Conservation (phyloP, 2,113 vertebrate genomes). For the Apaloderma vittatum region DNA sequence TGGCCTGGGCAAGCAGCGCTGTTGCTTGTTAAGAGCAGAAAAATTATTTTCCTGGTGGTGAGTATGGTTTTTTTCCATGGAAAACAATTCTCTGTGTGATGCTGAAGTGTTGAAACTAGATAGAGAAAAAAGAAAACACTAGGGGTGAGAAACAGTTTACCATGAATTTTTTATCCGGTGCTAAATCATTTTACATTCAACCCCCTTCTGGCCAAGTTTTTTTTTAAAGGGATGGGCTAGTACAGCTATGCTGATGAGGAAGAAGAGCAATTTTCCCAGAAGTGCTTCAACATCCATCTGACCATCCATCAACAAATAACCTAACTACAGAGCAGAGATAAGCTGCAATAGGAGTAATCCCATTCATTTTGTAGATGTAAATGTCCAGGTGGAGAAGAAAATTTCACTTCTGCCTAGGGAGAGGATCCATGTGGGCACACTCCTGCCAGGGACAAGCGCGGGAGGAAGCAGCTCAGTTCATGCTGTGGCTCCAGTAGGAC, state of each 20-base stretch:
- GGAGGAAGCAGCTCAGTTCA: neutral
- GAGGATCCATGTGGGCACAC: neutral
- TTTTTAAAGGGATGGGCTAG: neutral
- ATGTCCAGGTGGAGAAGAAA: neutral
- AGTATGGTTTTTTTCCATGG: neutral
- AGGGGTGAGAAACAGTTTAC: neutral
- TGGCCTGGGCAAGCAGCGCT: neutral
- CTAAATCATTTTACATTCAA: conserved; percentile 10
- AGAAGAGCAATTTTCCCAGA: neutral
- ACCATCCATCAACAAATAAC: neutral
- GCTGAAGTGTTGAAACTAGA: neutral
- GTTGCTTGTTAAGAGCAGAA: neutral
- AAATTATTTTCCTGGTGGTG: neutral
- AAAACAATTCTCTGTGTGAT: neutral
- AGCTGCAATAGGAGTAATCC: neutral
- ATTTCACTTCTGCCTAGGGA: neutral
- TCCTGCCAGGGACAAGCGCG: neutral
- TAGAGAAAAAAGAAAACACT: neutral
- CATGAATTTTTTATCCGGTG: neutral
- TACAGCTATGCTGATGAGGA: neutral
- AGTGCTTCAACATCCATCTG: neutral
- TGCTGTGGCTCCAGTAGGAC: neutral
- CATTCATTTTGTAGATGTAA: accelerated
- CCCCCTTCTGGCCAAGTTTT: neutral
- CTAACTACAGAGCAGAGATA: neutral